Evolutionary conservation across 2,113 vertebrate species (phyloP).

Genomic region (Struthidea cinerea): DNA sequence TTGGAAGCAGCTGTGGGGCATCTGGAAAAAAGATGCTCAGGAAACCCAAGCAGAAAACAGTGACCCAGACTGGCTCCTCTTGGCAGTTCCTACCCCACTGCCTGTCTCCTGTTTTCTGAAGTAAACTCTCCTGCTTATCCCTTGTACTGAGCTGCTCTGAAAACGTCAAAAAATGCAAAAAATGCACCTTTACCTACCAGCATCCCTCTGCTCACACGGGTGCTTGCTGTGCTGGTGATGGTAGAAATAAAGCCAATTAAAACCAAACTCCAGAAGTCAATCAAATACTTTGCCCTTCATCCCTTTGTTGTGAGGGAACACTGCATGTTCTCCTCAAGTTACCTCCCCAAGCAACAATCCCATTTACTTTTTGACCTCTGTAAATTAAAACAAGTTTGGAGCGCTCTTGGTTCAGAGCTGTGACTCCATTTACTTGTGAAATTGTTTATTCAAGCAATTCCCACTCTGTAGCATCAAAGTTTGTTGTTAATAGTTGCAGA

Average conservation of each 20-base stretch:
- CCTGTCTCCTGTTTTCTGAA: not conserved
- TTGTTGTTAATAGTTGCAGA: constrained; percentile 59
- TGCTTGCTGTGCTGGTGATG: not conserved
- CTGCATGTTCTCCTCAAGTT: constrained; percentile 13
- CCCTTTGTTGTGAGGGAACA: constrained; percentile 5
- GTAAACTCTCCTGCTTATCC: not conserved
- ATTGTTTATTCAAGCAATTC: constrained; percentile 64
- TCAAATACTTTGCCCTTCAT: constrained; percentile 19
- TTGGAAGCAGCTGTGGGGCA: not conserved
- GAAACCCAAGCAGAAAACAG: not conserved
- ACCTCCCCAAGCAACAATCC: constrained; percentile 36
- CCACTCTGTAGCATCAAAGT: constrained; percentile 61
- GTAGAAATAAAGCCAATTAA: constrained; percentile 36
- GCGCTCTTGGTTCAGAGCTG: constrained; percentile 33
- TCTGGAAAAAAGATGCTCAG: not conserved
- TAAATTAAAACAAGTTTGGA: constrained; percentile 64
- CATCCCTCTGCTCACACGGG: not conserved
- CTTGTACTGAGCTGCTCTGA: not conserved
- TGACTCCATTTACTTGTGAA: constrained; percentile 56
- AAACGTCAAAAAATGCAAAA: not conserved
- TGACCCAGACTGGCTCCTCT: not conserved
- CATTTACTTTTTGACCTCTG: constrained; percentile 59
- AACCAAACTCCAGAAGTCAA: constrained; percentile 15
- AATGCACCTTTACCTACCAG: not conserved
- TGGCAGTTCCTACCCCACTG: not conserved